These are phyloP conservation scores for Amphiprion clarkii DNA, from an alignment of 2,797 vertebrate genomes.

Conservation along the genomic window DNA sequence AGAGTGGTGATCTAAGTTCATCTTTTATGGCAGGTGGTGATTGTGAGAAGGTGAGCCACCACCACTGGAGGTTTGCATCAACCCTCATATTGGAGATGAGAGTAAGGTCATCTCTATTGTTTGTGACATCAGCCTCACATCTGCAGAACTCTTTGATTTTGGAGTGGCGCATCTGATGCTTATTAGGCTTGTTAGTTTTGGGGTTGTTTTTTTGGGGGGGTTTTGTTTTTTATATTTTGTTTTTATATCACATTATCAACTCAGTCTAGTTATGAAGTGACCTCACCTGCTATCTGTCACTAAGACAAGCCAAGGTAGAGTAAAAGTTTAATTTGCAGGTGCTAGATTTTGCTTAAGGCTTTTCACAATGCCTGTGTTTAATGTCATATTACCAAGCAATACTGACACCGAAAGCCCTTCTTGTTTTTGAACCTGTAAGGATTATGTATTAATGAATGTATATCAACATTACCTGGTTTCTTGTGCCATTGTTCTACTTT, in stretches of 20 bases:
- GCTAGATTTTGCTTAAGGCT: neutral
- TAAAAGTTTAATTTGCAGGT: neutral
- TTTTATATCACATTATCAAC: neutral
- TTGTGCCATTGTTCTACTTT: neutral
- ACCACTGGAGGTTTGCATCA: neutral
- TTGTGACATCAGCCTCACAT: neutral
- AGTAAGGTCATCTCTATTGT: neutral
- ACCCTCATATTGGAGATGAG: no score
- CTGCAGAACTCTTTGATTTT: neutral
- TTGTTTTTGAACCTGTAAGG: neutral
- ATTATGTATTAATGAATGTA: neutral
- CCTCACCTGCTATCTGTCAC: neutral
- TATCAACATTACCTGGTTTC: neutral
- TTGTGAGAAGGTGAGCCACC: no score
- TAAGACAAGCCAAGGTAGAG: neutral
- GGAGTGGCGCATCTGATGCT: neutral
- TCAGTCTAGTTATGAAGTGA: neutral
- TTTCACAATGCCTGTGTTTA: neutral
- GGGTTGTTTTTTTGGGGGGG: no score
- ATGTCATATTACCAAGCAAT: neutral
- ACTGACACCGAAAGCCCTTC: neutral
- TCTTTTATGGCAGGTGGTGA: no score
- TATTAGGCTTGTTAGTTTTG: neutral
- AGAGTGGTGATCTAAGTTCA: no score
- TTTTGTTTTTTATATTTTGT: neutral